Evolutionary conservation across 2,797 vertebrate genomes (phyloP).

Genomic region (Microctenopoma stevenorrisi): DNA sequence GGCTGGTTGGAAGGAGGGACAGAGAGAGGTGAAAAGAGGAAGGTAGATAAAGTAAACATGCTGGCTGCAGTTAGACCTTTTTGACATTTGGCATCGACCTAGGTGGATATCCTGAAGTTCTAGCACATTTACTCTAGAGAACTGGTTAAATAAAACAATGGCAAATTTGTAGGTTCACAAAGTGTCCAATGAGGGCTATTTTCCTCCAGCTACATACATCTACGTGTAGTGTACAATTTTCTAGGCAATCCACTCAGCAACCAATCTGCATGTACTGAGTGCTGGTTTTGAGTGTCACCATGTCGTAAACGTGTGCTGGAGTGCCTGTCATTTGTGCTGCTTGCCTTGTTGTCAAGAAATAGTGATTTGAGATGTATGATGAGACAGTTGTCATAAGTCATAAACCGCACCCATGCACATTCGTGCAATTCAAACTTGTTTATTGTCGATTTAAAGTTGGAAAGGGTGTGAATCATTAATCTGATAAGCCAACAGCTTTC

Average conservation of each 20-base stretch:
- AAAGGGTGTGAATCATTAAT: conserved; percentile 25
- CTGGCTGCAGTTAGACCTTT: conserved; percentile 8
- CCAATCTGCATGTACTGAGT: conserved; percentile 60
- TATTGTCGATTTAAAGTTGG: not conserved
- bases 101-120: conserved; percentile 8
- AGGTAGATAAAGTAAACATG: conserved; percentile 8
- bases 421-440: conserved; percentile 17
- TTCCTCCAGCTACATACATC: conserved; percentile 40
- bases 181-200: conserved; percentile 9
- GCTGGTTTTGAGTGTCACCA: conserved; percentile 52
- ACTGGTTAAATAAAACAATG: conserved; percentile 22
- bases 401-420: conserved; percentile 52
- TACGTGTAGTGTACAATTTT: conserved; percentile 38
- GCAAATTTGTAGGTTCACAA: conserved; percentile 1
- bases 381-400: conserved; percentile 33
- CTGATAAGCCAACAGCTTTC: conserved; percentile 32
- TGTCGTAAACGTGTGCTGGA: conserved; percentile 35
- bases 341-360: conserved; percentile 65
- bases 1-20: conserved; percentile 48
- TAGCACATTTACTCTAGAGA: not conserved
- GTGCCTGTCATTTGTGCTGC: conserved; percentile 45
- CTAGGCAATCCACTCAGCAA: conserved; percentile 36
- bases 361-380: conserved; percentile 49
- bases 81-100: conserved; percentile 22
- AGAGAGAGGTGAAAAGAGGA: conserved; percentile 11